Percentiles rank a stretch among this genome's conserved stretches.
Conservation (phyloP, 2,888 invertebrate genomes). For the Rhagonycha fulva region DNA sequence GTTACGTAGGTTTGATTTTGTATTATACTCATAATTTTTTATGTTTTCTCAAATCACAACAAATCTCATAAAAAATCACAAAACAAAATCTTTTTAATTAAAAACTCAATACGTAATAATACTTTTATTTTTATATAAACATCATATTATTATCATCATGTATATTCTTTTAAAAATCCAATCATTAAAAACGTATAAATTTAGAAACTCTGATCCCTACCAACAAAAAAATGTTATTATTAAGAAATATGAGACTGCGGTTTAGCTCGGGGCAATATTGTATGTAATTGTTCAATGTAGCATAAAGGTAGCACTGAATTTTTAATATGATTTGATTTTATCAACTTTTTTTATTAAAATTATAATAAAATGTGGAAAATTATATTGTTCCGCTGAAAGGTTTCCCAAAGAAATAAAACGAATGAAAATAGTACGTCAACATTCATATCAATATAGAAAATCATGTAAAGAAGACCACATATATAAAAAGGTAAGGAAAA, state of each 20-base stretch:
- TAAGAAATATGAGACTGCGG: background rate
- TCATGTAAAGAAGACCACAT: slow-evolving; percentile 6
- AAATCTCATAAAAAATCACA: background rate
- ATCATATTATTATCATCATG: background rate
- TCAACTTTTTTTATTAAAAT: background rate
- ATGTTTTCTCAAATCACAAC: background rate
- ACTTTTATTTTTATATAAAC: no score
- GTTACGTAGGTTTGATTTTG: no score
- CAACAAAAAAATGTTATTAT: background rate
- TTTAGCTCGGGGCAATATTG: background rate
- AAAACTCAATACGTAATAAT: background rate
- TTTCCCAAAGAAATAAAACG: background rate
- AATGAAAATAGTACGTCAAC: slow-evolving; percentile 1
- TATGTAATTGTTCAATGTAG: background rate
- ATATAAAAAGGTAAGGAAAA: slow-evolving; percentile 16
- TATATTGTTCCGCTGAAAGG: background rate
- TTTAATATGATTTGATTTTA: background rate
- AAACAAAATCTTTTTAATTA: background rate
- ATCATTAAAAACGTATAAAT: no score
- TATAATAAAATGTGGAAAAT: background rate
- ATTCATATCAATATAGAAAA: slow-evolving; percentile 1
- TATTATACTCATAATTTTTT: background rate
- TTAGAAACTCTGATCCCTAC: no score
- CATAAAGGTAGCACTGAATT: background rate
- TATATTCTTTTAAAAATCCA: background rate